These are phyloP conservation scores for Pocota personata DNA, from an alignment of 2,888 invertebrate species.

Conservation along the genomic window DNA sequence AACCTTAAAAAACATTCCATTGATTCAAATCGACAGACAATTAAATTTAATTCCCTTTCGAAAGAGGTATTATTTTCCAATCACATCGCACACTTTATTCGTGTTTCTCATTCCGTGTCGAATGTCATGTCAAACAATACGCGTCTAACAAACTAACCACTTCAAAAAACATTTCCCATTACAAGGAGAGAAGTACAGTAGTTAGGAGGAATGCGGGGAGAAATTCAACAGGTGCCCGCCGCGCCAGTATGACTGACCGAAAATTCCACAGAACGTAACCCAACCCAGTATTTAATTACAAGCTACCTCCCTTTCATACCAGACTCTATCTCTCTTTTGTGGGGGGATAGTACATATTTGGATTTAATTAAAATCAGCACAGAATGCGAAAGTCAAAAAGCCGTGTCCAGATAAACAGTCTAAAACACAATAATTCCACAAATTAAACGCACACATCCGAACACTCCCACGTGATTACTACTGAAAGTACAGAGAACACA, in stretches of 20 bases:
- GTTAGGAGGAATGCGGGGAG: too few species aligned
- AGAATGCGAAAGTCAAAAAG: constrained; percentile 56
- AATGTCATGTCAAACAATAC: background rate
- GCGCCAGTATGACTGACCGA: background rate
- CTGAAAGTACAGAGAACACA: constrained; percentile 9
- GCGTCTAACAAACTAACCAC: background rate
- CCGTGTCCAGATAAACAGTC: constrained; percentile 27
- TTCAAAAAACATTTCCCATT: background rate
- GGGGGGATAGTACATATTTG: constrained; percentile 16
- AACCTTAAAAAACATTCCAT: too few species aligned
- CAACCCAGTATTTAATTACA: constrained; percentile 17
- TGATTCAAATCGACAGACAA: background rate
- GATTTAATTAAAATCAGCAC: constrained; percentile 64
- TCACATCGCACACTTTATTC: background rate
- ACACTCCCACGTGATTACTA: constrained; percentile 34
- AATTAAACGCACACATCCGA: constrained; percentile 38
- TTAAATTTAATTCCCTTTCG: background rate
- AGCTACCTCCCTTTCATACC: background rate
- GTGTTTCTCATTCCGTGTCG: constrained; percentile 1
- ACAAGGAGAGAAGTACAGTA: background rate
- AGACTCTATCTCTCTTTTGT: background rate
- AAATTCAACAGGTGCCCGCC: constrained; percentile 32
- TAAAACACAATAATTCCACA: constrained; percentile 48
- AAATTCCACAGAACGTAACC: background rate
- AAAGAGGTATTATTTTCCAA: background rate